phyloP scores from a whole-genome alignment of 2,113 vertebrate genomes.

The Asarcornis scutulata region DNA sequence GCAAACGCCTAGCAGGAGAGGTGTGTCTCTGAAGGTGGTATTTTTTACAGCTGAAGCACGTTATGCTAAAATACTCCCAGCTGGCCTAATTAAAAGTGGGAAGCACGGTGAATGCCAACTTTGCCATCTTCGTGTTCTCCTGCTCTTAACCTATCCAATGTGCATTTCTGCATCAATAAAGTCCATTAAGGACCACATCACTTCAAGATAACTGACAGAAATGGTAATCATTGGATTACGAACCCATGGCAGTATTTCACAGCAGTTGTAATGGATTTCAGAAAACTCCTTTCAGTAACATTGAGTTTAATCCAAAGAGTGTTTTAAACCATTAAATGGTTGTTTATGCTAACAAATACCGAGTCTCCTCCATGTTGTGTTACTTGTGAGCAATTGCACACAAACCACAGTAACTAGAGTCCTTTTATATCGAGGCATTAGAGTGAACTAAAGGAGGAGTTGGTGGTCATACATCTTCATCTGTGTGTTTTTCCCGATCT shows the following conservation, averaged over 20 bases:
- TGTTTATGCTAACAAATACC: background rate
- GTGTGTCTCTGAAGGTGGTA: conserved; percentile 27
- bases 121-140: background rate
- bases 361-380: background rate
- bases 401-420: background rate
- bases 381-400: background rate
- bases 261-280: background rate
- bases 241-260: conserved; percentile 10
- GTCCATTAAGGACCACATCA: conserved; percentile 22
- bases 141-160: conserved; percentile 15
- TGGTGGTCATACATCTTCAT: background rate
- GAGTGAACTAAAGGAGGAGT: background rate
- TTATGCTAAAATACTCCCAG: conserved; percentile 50
- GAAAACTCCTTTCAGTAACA: background rate
- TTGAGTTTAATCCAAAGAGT: background rate
- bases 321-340: background rate
- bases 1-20: conserved; percentile 17
- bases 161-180: conserved; percentile 27
- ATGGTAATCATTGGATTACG: conserved; percentile 16
- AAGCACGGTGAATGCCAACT: background rate
- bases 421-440: background rate
- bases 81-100: conserved; percentile 61
- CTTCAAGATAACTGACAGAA: conserved; percentile 21
- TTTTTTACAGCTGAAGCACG: conserved; percentile 44
- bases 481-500: background rate